Evolutionary conservation across 37 sponge, comb jelly and placozoan species (phyloP), one percentile per base, ranked within the genome.

Genomic region (Chondrilla cf. caribensis): DNA sequence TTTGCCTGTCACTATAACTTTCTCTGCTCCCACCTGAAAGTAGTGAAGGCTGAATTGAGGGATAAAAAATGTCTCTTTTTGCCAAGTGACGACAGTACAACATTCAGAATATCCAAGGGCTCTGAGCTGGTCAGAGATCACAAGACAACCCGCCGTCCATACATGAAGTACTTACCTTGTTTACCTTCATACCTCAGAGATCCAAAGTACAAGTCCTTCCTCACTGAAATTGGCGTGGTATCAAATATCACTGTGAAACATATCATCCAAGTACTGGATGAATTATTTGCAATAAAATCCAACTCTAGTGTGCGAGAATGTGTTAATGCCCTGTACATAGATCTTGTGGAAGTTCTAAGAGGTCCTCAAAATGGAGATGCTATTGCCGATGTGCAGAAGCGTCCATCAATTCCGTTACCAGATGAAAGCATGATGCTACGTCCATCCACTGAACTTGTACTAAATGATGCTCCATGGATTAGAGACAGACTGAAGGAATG

Each of bases 381-480:
- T 7, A 32, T 33, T 29, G 29, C 2, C 26, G 17, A 17, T 26
- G 33, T 33, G 29, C 1, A 28, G 14, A 2, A 67, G 15, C 17
- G 4, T 28, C 29, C 29, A 31, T 33, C 32, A 1, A 67, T 67
- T 5, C 68, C 68, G 29, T 6, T 73, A 40, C 76, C 76, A 36
- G 38, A 37, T 15, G 24, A 37, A 2, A n/a, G 18, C 41, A n/a
- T 37, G 2, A n/a, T n/a, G 5, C 43, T 73, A 7, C 41, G 0
- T n/a, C 43, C 24, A 11, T 31, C 76, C 21, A 38, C 17, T 24
- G 40, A 73, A 39, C 76, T 73, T 40, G 76, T 73, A 25, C 76
- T 73, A 8, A 73, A 73, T 73, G 76, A 73, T 73, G 76, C 76
- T 21, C 7, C 17, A 22, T 73, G 76, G 76, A 6, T 43, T 18